Base-by-base conservation (phyloP, 2,888 invertebrate genomes). In the Xestia c-nigrum region DNA sequence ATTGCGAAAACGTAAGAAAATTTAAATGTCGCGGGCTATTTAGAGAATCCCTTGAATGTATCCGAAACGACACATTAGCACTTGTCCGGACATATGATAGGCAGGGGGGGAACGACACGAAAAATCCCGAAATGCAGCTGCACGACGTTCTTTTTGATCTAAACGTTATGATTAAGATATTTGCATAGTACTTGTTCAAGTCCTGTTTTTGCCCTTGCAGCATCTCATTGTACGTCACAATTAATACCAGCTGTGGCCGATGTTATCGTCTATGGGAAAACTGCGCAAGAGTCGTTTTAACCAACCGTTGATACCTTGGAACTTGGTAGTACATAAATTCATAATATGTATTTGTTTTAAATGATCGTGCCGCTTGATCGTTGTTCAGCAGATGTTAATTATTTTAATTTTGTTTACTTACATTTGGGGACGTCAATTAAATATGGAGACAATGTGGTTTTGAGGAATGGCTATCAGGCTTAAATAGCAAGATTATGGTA, bases 181-280 rank as follows among this genome's bases (percentile, higher is more conserved):
- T 81, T 86, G 76, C 78, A 80, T 79, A 83, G 82, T 82, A 85
- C 84, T 87, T 83, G 81, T 84, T 76, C 67, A 69, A 81, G 78
- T 85, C 83, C 79, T 78, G 83, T 86, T 89, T 89, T 83, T 90
- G 90, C 87, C 89, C 89, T 90, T 91, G 89, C 80, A 75, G 83
- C 84, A 81, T 87, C 89, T 87, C 87, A 92, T 92, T 92, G 92
- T 92, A 87, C 80, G 81, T 75, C 82, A 85, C 88, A 89, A 90
- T 91, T 91, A 90, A 89, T 90, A 89, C 85, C 87, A 86, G 85
- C 87, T 83, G 87, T 88, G 85, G 74, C 82, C 75, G 92, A 91
- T 92, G 76, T 85, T 92, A 92, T 93, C 93, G 31, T 70, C 75
- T 88, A 87, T 93, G 93, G 89, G 93, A 93, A 92, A 88, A 87